phyloP scores from a whole-genome alignment of 2,113 vertebrate genomes.

The Dasyurus viverrinus region DNA sequence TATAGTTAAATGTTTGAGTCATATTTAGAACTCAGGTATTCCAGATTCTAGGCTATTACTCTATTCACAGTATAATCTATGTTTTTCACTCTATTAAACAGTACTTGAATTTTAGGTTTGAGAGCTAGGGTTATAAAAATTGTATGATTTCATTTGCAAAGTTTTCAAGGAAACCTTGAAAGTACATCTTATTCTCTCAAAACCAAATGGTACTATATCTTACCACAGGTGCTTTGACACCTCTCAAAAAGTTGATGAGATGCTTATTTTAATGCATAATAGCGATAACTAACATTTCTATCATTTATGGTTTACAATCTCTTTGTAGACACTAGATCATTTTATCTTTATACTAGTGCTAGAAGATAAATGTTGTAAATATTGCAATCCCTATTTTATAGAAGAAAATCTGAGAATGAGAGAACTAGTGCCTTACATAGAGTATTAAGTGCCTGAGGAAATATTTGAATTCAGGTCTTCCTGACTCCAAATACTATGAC shows the following conservation, averaged over 20 bases:
- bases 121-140: slow-evolving; percentile 70
- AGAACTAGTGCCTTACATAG: neutral
- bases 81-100: slow-evolving; percentile 73
- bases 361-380: neutral
- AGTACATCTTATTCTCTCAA: slow-evolving; percentile 63
- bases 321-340: neutral
- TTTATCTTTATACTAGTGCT: neutral
- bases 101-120: slow-evolving; percentile 68
- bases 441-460: neutral
- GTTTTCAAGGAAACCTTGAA: slow-evolving; percentile 46
- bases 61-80: neutral
- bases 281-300: slow-evolving; percentile 23
- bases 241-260: slow-evolving; percentile 55
- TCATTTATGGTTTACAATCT: neutral
- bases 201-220: slow-evolving; percentile 53
- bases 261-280: slow-evolving; percentile 10
- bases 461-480: neutral
- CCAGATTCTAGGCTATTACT: neutral
- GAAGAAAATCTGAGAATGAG: neutral
- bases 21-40: neutral
- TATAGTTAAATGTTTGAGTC: neutral
- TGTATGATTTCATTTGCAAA: slow-evolving; percentile 66
- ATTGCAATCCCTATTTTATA: neutral
- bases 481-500: neutral
- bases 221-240: slow-evolving; percentile 40